phyloP scores from a whole-genome alignment of 2,113 vertebrate species.

The Diphyllodes magnificus region DNA sequence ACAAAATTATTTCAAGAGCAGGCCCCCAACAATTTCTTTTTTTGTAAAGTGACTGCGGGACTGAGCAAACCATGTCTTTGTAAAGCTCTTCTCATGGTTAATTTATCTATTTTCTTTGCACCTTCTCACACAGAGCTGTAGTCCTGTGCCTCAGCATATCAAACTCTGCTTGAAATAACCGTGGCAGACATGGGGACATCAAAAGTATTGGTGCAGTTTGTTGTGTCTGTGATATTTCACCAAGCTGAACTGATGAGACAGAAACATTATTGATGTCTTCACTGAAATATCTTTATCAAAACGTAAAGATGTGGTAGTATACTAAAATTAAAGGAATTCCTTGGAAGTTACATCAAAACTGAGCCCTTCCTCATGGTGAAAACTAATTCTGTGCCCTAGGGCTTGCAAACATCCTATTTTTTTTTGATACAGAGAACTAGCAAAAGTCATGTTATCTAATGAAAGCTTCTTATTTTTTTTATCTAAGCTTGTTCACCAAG shows the following conservation, averaged over 20 bases:
- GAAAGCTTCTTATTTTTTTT: not conserved
- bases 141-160: not conserved
- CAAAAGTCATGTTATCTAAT: not conserved
- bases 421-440: not conserved
- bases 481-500: not conserved
- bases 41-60: not conserved
- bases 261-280: not conserved
- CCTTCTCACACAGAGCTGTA: not conserved
- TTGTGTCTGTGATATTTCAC: not conserved
- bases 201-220: not conserved
- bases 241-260: not conserved
- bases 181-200: not conserved
- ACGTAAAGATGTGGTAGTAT: not conserved
- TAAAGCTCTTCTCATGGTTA: not conserved
- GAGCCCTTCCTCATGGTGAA: not conserved
- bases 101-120: not conserved
- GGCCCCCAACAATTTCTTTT: not conserved
- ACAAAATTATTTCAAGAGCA: not conserved
- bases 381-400: not conserved
- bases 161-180: not conserved
- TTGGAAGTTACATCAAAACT: not conserved
- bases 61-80: not conserved
- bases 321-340: not conserved
- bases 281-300: not conserved
- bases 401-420: not conserved